Conservation (phyloP, 2,888 invertebrate genomes). For the Cylloceria caligata region DNA sequence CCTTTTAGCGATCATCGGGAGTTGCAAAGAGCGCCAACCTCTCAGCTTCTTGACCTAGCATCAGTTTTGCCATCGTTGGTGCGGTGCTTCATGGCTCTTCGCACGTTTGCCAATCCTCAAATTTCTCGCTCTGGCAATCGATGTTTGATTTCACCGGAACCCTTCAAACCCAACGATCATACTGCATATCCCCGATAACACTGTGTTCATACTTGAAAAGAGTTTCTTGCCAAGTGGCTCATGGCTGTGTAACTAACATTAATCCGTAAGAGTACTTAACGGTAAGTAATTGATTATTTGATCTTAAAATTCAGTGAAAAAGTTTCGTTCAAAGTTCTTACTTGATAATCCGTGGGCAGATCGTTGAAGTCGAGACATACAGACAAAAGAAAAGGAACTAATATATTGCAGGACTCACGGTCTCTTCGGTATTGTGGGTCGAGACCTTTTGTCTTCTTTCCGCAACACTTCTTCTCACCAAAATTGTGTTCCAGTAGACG, state of each 20-base stretch:
- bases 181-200: not conserved
- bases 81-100: conserved; percentile 29
- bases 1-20: conserved; percentile 43
- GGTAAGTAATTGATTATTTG: no score
- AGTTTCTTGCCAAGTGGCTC: conserved; percentile 1
- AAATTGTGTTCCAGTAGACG: no score
- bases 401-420: no score
- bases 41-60: conserved; percentile 41
- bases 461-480: no score
- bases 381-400: no score
- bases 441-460: no score
- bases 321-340: conserved; percentile 7
- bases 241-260: conserved; percentile 21
- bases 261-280: conserved; percentile 1
- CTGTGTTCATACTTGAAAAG: conserved; percentile 26
- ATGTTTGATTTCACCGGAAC: conserved; percentile 35
- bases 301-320: conserved; percentile 15
- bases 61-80: conserved; percentile 29
- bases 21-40: conserved; percentile 48
- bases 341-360: conserved; percentile 18
- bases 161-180: not conserved
- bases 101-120: conserved; percentile 49
- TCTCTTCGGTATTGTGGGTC: no score
- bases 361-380: not conserved
- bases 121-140: conserved; percentile 36